Evolutionary conservation across 1,140 invertebrate species (phyloP).

Genomic region (Drosophila jambulina): DNA sequence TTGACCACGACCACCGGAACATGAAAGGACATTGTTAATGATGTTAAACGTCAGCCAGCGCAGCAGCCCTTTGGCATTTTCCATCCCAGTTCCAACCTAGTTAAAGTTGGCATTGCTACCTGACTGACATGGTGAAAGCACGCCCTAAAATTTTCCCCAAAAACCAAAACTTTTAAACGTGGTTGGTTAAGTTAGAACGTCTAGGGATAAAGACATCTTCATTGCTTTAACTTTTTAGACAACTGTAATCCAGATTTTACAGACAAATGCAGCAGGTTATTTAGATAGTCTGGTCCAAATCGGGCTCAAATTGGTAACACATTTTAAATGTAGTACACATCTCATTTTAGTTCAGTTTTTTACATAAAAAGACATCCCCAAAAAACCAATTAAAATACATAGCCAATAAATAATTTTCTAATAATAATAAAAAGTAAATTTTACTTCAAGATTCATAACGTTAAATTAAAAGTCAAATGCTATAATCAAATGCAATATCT

Average conservation of each 20-base stretch:
- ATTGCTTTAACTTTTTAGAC: background rate
- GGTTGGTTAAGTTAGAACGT: background rate
- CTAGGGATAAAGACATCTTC: background rate
- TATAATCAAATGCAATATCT: background rate
- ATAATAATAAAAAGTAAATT: background rate
- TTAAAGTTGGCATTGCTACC: conserved; percentile 1
- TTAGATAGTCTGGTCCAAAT: background rate
- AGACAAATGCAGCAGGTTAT: background rate
- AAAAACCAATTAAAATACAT: background rate
- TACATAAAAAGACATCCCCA: background rate
- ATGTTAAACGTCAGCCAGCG: conserved; percentile 38
- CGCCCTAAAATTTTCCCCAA: too few species aligned
- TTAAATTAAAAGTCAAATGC: background rate
- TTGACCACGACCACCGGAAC: conserved; percentile 37
- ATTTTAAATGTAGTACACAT: background rate
- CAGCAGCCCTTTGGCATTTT: conserved; percentile 21
- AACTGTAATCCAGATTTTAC: background rate
- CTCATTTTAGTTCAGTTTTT: background rate
- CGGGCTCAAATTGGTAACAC: background rate
- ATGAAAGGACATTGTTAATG: conserved; percentile 56
- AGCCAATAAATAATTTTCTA: background rate
- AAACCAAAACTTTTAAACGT: conserved; percentile 3
- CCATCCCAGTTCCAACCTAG: background rate
- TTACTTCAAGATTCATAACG: background rate
- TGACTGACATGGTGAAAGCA: background rate